phyloP scores from a whole-genome alignment of 2,113 vertebrate genomes.

The Merops nubicus region DNA sequence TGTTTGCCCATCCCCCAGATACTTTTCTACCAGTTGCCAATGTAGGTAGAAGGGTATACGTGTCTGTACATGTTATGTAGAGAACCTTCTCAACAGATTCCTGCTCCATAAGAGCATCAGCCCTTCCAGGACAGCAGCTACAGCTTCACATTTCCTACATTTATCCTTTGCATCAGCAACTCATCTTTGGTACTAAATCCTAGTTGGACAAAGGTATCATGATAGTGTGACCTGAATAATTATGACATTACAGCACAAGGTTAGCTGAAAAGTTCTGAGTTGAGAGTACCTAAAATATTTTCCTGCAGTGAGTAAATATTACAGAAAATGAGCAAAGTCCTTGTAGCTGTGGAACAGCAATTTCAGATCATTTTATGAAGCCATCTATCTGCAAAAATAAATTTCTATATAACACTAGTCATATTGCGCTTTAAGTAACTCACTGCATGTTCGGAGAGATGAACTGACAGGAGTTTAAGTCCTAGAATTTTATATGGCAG shows the following conservation, averaged over 20 bases:
- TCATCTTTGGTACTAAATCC: background rate
- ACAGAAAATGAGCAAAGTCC: background rate
- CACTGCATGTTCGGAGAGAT: background rate
- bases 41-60: background rate
- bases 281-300: background rate
- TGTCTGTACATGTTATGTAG: too few species aligned
- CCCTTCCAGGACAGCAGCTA: background rate
- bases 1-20: background rate
- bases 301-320: background rate
- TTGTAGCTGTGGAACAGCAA: background rate
- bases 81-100: background rate
- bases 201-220: background rate
- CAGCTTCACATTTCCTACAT: background rate
- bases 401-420: background rate
- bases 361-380: background rate
- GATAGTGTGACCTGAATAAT: background rate
- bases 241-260: background rate
- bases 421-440: background rate
- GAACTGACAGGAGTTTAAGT: background rate
- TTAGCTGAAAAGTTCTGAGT: background rate
- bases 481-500: background rate
- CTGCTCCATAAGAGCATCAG: background rate
- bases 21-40: background rate
- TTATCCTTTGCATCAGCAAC: background rate
- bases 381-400: background rate